Evolutionary conservation across 2,888 invertebrate genomes (phyloP).

Genomic region (Mechanitis messenoides): DNA sequence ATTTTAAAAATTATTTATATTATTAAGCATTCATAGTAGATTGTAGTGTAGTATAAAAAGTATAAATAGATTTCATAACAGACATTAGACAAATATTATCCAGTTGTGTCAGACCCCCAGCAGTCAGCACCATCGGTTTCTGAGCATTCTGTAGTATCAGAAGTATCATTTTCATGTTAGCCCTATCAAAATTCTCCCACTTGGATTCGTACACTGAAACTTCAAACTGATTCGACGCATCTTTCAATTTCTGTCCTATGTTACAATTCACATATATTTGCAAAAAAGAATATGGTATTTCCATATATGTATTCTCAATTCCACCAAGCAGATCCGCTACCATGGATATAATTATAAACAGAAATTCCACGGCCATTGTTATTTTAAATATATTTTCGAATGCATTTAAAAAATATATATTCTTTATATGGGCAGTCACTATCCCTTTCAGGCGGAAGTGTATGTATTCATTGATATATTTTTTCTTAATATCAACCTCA

Average conservation of each 20-base stretch:
- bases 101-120: constrained; percentile 47
- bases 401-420: constrained; percentile 36
- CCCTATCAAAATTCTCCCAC: constrained; percentile 54
- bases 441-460: constrained; percentile 37
- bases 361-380: constrained; percentile 47
- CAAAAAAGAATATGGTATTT: constrained; percentile 45
- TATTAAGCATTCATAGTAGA: constrained; percentile 35
- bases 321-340: constrained; percentile 52
- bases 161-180: constrained; percentile 47
- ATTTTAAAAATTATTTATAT: too few species aligned
- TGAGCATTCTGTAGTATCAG: constrained; percentile 51
- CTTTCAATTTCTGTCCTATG: constrained; percentile 49
- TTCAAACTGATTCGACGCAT: constrained; percentile 46
- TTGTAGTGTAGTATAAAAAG: constrained; percentile 50
- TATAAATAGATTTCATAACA: constrained; percentile 48
- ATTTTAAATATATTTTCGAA: constrained; percentile 42
- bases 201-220: constrained; percentile 48
- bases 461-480: constrained; percentile 39
- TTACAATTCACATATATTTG: constrained; percentile 52
- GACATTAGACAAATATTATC: constrained; percentile 47
- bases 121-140: constrained; percentile 48
- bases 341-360: constrained; percentile 40
- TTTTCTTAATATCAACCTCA: constrained; percentile 22
- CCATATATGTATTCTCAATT: constrained; percentile 47
- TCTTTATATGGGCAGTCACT: constrained; percentile 39